These are phyloP conservation scores for Coelinius sp. DNA, from an alignment of 2,888 invertebrate genomes.

Conservation along the genomic window DNA sequence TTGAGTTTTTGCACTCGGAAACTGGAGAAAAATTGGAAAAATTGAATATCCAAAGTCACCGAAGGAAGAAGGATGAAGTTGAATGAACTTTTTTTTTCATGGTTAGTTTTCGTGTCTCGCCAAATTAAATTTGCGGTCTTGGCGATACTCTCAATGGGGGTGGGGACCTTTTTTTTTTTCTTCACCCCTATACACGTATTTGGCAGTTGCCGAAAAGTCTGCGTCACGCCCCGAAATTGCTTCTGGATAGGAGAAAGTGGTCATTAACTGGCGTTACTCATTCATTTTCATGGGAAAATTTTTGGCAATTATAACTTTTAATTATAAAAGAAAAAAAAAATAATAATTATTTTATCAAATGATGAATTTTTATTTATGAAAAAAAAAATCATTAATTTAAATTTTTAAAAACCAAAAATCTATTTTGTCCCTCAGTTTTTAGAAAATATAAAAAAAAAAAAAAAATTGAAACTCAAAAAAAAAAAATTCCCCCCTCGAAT, in stretches of 20 bases:
- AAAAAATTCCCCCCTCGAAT: neutral
- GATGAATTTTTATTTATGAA: neutral
- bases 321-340: neutral
- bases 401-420: too few relatives aligned
- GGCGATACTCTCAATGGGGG: conserved; percentile 7
- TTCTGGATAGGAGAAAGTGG: conserved; percentile 26
- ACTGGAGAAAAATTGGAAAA: neutral
- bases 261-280: neutral
- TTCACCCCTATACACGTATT: conserved; percentile 31
- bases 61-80: neutral
- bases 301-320: neutral
- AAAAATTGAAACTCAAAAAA: too few relatives aligned
- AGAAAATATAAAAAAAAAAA: too few relatives aligned
- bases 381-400: too few relatives aligned
- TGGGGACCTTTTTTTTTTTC: conserved; percentile 13
- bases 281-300: neutral
- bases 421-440: too few relatives aligned
- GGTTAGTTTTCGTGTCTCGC: conserved; percentile 19
- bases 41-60: neutral
- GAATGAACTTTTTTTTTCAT: conserved; percentile 15
- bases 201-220: conserved; percentile 21
- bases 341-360: neutral
- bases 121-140: conserved; percentile 32
- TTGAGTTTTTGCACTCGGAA: too few relatives aligned
- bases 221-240: conserved; percentile 45